Base-by-base conservation (phyloP, 2,797 vertebrate species). In the Hippoglossus hippoglossus region DNA sequence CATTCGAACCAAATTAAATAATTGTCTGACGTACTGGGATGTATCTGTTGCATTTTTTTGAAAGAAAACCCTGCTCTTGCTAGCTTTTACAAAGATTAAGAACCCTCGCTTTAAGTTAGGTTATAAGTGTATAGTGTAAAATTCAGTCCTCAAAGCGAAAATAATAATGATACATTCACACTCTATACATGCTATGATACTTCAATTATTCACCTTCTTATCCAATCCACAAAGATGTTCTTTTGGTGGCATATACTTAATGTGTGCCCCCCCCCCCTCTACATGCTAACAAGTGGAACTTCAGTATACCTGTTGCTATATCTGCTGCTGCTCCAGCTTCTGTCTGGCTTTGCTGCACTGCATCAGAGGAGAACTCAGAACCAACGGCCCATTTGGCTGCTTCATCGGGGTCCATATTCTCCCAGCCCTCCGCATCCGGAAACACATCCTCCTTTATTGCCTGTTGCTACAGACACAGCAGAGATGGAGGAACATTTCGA, bases 361-460 rank as follows among this genome's bases (percentile, higher is more conserved):
- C 24, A 52, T 64, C 63, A 41, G 73, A 9, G 12, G 56, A 67
- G n/a, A 82, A 93, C n/a, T 95, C 91, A 0, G 94, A 92, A 2
- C 77, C 92, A 16, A 92, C 21, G 0, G 89, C 73, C 94, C 94
- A 95, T 75, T 89, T 92, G 12, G 86, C 83, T 24, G 89, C 89
- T 76, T 94, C 93, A 16, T 93, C 91, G 0, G 84, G 60, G 24
- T 93, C 93, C 71, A 91, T 71, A n/a, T 89, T 90, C 12, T 93
- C 92, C 93, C 93, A 95, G 46, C 88, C 91, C 54, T 93, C 91
- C 0, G 67, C 83, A 59, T 93, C 91, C 0, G 92, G 92, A 57
- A 94, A 94, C 59, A 91, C 92, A 0, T 92, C 91, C 49, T 92
- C 89, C 44, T 90, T 84, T 15, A 87, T 0, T 1, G 91, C 83